These are phyloP conservation scores for Megaceryle torquata DNA, from an alignment of 2,113 vertebrate genomes.

Conservation along the genomic window DNA sequence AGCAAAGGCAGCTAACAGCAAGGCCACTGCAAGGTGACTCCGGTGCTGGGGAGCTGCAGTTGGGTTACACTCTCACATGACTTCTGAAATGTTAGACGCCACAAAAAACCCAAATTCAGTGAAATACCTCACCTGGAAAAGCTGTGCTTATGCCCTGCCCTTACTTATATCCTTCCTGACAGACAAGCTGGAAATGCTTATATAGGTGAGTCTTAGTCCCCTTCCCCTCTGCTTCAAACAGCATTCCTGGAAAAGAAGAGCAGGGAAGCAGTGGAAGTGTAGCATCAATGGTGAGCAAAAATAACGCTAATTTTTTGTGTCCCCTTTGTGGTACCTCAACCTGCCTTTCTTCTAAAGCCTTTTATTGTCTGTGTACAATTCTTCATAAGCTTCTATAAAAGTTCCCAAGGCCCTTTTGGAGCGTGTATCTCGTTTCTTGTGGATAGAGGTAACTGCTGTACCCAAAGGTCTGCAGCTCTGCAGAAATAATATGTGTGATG, in stretches of 20 bases:
- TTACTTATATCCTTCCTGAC: background rate
- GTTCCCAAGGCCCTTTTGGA: background rate
- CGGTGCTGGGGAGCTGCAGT: background rate
- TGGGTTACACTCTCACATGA: background rate
- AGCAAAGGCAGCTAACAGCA: background rate
- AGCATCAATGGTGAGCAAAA: background rate
- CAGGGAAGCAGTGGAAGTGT: background rate
- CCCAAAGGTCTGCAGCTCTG: background rate
- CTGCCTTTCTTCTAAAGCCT: background rate
- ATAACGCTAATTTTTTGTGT: background rate
- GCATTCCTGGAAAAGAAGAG: background rate
- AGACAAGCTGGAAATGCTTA: background rate
- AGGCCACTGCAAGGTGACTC: background rate
- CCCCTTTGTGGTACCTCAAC: background rate
- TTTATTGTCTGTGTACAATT: background rate
- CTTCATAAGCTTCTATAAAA: background rate
- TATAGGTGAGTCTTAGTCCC: background rate
- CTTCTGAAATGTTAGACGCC: background rate
- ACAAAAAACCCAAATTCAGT: too few species aligned
- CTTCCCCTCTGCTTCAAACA: background rate
- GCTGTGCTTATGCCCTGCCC: background rate
- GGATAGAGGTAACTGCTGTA: background rate
- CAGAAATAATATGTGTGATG: background rate
- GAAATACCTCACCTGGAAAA: background rate
- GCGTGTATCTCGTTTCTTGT: background rate